Conservation (phyloP, 2,113 vertebrate species). For the Aplodontia rufa region DNA sequence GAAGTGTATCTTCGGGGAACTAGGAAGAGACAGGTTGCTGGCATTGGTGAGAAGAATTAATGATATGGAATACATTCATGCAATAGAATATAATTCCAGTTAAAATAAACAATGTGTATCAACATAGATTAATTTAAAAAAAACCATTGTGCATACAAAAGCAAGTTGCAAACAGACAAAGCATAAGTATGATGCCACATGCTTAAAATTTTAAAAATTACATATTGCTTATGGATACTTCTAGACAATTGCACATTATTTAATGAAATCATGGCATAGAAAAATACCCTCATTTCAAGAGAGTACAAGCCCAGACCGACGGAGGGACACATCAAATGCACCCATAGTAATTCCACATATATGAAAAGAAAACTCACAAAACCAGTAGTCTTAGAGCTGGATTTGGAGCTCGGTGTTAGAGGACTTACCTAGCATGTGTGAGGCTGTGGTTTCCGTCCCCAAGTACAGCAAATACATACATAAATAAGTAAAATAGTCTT, state of each 20-base stretch:
- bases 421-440: background rate
- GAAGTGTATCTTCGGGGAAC: background rate
- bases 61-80: background rate
- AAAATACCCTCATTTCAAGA: background rate
- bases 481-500: background rate
- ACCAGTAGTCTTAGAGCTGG: background rate
- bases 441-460: background rate
- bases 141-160: background rate
- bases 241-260: too few relatives aligned
- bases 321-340: background rate
- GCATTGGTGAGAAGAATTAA: background rate
- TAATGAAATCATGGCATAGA: background rate
- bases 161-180: background rate
- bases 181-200: background rate
- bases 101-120: background rate
- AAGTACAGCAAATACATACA: background rate
- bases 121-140: background rate
- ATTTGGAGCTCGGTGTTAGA: background rate
- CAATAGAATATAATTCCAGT: background rate
- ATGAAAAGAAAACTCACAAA: background rate
- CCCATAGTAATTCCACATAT: background rate
- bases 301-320: background rate
- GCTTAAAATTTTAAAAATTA: constrained; percentile 18
- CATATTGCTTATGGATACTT: background rate
- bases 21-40: background rate